Percentiles rank a stretch among this genome's conserved stretches.
phyloP scores from a whole-genome alignment of 2,888 invertebrate genomes.

The Pandemis heparana region DNA sequence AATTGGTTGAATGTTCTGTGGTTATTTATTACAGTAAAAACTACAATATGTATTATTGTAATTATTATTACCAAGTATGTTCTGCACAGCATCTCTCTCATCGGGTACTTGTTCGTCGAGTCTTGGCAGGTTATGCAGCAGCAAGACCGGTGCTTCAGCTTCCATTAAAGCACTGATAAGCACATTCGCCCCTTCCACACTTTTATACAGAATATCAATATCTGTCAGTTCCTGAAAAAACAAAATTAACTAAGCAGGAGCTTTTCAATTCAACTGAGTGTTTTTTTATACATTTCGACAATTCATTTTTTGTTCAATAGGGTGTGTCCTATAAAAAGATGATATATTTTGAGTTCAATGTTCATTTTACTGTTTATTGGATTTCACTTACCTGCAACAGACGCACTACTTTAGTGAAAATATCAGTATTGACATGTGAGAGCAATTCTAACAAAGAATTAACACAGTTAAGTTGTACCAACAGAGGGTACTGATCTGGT shows the following conservation, averaged over 20 bases:
- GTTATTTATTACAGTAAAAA: too few relatives aligned
- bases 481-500: conserved; percentile 96
- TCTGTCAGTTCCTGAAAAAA: conserved; percentile 94
- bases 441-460: conserved; percentile 96
- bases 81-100: conserved; percentile 98
- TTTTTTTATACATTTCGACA: too few relatives aligned
- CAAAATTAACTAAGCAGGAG: not conserved
- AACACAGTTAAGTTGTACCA: conserved; percentile 95
- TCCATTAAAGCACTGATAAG: conserved; percentile 95
- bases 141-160: conserved; percentile 94
- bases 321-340: too few relatives aligned
- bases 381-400: conserved; percentile 84
- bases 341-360: too few relatives aligned
- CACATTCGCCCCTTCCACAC: conserved; percentile 95
- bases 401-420: conserved; percentile 91
- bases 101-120: conserved; percentile 97
- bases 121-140: conserved; percentile 97
- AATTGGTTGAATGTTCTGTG: too few relatives aligned
- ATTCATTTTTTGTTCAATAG: too few relatives aligned
- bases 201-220: conserved; percentile 97
- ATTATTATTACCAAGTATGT: conserved; percentile 90
- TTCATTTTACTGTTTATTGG: not conserved
- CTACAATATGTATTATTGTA: too few relatives aligned
- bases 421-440: conserved; percentile 98
- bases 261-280: too few relatives aligned